Evolutionary conservation across 64 coral and sea anemone species (phyloP).

Genomic region (Montipora capricornis): DNA sequence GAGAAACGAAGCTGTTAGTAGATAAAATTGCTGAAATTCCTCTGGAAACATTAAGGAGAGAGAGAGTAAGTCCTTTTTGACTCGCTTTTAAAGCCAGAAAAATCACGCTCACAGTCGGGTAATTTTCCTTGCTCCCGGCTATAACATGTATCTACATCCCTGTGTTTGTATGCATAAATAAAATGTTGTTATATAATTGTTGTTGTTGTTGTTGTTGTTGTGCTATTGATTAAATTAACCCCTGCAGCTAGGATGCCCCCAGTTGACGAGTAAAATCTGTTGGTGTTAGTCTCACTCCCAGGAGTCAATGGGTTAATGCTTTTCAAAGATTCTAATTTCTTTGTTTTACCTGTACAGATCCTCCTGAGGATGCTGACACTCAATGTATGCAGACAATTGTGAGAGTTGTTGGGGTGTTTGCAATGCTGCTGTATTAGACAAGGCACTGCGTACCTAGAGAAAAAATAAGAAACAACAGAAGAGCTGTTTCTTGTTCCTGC

Average conservation of each 20-base stretch:
- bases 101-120: neutral
- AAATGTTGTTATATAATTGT: too few relatives aligned
- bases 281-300: too few relatives aligned
- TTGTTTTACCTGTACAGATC: slow-evolving; percentile 86
- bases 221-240: too few relatives aligned
- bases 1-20: neutral
- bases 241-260: too few relatives aligned
- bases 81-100: neutral
- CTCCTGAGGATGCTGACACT: slow-evolving; percentile 93
- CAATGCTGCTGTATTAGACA: slow-evolving; percentile 67
- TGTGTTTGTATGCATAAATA: too few relatives aligned
- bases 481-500: neutral
- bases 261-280: too few relatives aligned
- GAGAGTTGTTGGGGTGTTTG: slow-evolving; percentile 71
- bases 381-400: slow-evolving; percentile 72
- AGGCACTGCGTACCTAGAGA: slow-evolving; percentile 63
- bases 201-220: too few relatives aligned
- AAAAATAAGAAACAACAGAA: neutral
- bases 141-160: neutral
- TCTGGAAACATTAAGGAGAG: neutral
- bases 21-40: neutral
- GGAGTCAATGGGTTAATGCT: too few relatives aligned
- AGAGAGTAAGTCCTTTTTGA: neutral
- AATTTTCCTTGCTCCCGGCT: neutral
- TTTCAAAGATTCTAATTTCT: too few relatives aligned